Evolutionary conservation across 2,113 vertebrate species (phyloP).

Genomic region (Brienomyrus longianalis): DNA sequence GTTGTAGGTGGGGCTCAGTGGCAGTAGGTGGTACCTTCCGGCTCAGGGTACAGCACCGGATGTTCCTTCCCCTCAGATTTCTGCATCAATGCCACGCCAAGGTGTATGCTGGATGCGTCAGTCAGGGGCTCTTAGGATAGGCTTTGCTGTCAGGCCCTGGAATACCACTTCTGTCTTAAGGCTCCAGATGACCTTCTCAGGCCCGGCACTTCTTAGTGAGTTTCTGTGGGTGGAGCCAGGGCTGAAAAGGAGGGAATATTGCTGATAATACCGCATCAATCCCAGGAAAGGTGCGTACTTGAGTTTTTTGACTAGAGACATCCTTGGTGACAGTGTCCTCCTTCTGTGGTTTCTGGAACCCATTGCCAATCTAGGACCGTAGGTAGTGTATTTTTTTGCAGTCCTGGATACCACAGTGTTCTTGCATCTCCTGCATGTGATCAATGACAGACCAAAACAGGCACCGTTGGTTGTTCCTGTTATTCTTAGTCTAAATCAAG

Average conservation of each 20-base stretch:
- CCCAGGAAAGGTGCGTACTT: background rate
- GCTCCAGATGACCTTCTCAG: background rate
- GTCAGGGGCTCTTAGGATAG: background rate
- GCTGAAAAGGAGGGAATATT: background rate
- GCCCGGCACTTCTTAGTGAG: background rate
- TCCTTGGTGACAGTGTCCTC: background rate
- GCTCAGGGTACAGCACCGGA: background rate
- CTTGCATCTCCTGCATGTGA: background rate
- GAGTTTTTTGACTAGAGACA: background rate
- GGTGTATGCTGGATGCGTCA: background rate
- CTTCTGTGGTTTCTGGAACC: background rate
- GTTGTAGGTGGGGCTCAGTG: too few species aligned
- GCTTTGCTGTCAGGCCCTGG: too few species aligned
- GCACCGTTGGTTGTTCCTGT: background rate
- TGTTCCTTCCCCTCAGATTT: background rate
- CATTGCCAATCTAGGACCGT: background rate
- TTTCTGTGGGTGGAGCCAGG: background rate
- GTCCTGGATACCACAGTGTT: background rate
- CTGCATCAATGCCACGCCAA: background rate
- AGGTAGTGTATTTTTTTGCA: background rate
- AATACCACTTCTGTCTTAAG: background rate
- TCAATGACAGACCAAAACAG: background rate
- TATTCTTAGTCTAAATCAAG: background rate
- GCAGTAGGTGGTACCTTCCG: background rate
- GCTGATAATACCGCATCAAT: background rate